A percentile compares a stretch with the other conserved stretches of the same genome.
These are phyloP conservation scores for Bos javanicus DNA, from an alignment of 2,113 vertebrate genomes.

Conservation along the genomic window DNA sequence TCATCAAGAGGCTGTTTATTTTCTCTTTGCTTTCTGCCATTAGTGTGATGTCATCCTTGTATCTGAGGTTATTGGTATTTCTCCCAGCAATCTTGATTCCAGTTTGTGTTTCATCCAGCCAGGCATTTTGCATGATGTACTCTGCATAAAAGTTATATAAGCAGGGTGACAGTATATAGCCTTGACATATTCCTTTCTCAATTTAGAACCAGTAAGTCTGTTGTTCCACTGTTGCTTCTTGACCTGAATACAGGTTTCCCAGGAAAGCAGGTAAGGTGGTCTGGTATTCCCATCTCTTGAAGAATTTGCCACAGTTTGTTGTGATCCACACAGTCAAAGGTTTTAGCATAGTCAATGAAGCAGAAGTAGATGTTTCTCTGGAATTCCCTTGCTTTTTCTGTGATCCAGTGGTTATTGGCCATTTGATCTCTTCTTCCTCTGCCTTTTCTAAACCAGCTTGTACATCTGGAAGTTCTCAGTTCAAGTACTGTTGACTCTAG, in stretches of 20 bases:
- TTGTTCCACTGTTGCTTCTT: neutral
- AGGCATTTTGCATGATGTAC: neutral
- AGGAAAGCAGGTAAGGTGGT: neutral
- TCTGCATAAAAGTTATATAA: neutral
- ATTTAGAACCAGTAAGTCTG: neutral
- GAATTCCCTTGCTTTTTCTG: neutral
- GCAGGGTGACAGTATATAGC: neutral
- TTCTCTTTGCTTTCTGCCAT: neutral
- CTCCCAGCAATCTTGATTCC: neutral
- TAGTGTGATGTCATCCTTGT: neutral
- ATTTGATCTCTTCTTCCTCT: neutral
- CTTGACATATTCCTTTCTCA: neutral
- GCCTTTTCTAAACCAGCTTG: neutral
- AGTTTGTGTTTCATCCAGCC: neutral
- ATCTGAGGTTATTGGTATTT: neutral
- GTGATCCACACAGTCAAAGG: neutral
- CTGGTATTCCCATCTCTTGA: neutral
- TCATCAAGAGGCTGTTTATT: neutral
- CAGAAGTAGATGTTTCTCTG: neutral
- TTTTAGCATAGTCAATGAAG: neutral
- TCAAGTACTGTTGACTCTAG: neutral
- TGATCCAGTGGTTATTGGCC: neutral
- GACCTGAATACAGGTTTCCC: neutral
- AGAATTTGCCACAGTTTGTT: neutral
- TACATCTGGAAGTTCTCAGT: neutral